Evolutionary conservation across 30 jellyfish, hydroid and myxozoan genomes (phyloP), one percentile per base, ranked within the genome.

Genomic region (Catostylus mosaicus): DNA sequence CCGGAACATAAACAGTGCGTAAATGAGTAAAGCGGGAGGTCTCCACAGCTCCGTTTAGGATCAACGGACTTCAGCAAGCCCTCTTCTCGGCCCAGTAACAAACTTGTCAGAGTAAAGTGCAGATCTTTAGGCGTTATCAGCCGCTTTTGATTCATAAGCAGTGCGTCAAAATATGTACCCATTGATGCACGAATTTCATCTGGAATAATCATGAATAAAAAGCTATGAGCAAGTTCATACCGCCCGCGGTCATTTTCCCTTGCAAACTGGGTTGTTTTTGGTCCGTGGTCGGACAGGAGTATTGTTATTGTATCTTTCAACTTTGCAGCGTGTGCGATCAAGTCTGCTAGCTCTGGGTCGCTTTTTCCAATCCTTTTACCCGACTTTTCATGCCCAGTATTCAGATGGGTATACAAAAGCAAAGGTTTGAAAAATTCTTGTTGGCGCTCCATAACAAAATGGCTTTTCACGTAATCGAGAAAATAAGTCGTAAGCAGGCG

Each of bases 271-370:
- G 97, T 87, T 35, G 99, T 94, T 77, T 94, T 94, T 1, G 99
- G 99, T 77, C 99, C 99, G 65, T 94, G 99, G 71, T 94, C 99
- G 33, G 99, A 94, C 40, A 94, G 71, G 4, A 94, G 59, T 32
- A 94, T 88, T 0, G 99, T 94, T 0, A 88, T 51, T 18, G 99
- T 94, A 86, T 94, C 82, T 30, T 38, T 35, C 65, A 80, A 81
- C 51, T 20, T 52, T 8, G 92, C 52, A 24, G 75, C 47, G 20
- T 83, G 82, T 26, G 31, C 77, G 16, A 84, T 81, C 43, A 71
- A 72, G 0, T 57, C 83, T n/a, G 97, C 87, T 23, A 94, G 62
- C 29, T 75, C 89, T 23, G 82, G 90, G 47, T 94, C 99, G 36
- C 85, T 68, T 60, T 88, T 66, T 1, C 97, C 82, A 30, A 94